Percentiles rank a stretch among this genome's conserved stretches.
These are phyloP conservation scores for Anarrhichthys ocellatus DNA, from an alignment of 2,113 vertebrate genomes.

Conservation along the genomic window DNA sequence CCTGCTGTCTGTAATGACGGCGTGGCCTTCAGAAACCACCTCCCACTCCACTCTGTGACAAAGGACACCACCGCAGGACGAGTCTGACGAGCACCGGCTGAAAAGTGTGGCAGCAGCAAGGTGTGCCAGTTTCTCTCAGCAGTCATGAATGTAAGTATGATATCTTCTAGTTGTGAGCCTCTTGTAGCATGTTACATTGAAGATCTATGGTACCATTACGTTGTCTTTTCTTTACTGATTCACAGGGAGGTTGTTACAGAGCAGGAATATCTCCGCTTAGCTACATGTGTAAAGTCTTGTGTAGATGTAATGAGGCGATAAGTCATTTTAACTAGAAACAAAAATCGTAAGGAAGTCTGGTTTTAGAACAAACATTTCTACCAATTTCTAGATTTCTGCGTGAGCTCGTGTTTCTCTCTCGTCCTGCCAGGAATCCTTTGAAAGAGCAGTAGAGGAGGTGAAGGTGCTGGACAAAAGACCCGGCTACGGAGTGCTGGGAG, in stretches of 20 bases:
- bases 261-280: neutral
- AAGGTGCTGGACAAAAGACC: slow-evolving; percentile 86
- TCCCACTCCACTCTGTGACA: slow-evolving; percentile 12
- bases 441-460: slow-evolving; percentile 89
- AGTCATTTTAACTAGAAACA: neutral
- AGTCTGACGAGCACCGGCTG: neutral
- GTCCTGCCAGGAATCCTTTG: slow-evolving; percentile 85
- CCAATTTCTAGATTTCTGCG: neutral
- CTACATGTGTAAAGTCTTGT: neutral
- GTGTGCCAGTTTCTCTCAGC: neutral
- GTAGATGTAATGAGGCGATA: neutral
- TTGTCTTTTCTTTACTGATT: neutral
- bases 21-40: neutral
- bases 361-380: neutral
- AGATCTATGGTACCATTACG: neutral
- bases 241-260: neutral
- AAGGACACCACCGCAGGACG: neutral
- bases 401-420: neutral
- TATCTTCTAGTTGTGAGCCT: neutral
- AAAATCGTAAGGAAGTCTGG: neutral
- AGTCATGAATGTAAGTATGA: slow-evolving; percentile 66
- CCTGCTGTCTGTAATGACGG: neutral
- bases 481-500: slow-evolving; percentile 82
- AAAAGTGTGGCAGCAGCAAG: neutral
- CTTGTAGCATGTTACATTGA: neutral